Evolutionary conservation across 2,113 vertebrate genomes (phyloP), one percentile per base, ranked within the genome.

Genomic region (Centropristis striata): DNA sequence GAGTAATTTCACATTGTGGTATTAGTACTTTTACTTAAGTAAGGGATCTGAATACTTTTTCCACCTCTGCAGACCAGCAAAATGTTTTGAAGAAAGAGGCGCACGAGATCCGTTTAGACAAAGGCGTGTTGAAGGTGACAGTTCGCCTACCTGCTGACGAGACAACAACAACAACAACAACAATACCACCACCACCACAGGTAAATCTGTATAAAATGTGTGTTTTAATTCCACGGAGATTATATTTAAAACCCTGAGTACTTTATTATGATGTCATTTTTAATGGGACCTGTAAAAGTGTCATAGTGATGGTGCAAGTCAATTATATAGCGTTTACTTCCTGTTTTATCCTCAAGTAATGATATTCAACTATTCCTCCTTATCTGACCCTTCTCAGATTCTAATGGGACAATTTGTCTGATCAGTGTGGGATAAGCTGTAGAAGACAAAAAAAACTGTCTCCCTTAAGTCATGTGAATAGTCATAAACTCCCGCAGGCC

Each of bases 41-140:
- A n/a, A n/a, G n/a, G n/a, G n/a, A n/a, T n/a, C n/a, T n/a, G n/a
- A n/a, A n/a, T n/a, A n/a, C n/a, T n/a, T n/a, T n/a, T n/a, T n/a
- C n/a, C n/a, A n/a, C n/a, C n/a, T n/a, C n/a, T n/a, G n/a, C 81
- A 99, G 97, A 94, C 46, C 95, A 93, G 70, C 83, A 91, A 54
- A 90, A 57, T 1, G 97, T 99, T 82, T 89, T 99, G 64, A 28
- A 58, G 20, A 97, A 92, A 80, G 15, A 67, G 10, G 44, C 1
- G 4, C 98, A 98, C 42, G 82, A 94, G 58, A 75, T 99, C 47
- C 41, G 3, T 16, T 49, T 94, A 61, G 92, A 74, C 25, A 83
- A 90, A 50, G 66, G 75, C 27, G 72, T 76, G 0, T 20, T 98
- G 61, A 94, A 61, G 1, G 28, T 98, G 70, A 90, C 75, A 0